Evolutionary conservation across 2,888 invertebrate species (phyloP).

Genomic region (Dyspetes luteomarginatus): DNA sequence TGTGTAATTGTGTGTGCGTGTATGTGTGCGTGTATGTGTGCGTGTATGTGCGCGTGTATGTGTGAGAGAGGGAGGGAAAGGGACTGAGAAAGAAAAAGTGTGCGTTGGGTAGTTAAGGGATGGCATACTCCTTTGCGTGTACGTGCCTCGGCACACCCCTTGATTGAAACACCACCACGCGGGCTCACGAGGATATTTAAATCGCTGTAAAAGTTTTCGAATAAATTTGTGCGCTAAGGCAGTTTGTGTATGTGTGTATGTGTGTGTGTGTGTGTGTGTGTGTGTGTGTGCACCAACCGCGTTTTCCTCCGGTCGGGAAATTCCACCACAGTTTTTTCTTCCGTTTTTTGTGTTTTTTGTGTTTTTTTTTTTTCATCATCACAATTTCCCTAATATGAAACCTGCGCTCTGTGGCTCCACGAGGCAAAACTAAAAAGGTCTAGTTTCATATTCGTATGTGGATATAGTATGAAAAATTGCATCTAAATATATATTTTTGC

Average conservation of each 20-base stretch:
- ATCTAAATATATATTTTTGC: too few species aligned
- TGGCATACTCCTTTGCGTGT: constrained; percentile 60
- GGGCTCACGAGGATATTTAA: constrained; percentile 74
- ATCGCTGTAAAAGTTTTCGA: constrained; percentile 77
- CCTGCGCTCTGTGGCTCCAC: constrained; percentile 53
- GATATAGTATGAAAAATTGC: too few species aligned
- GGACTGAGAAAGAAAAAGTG: constrained; percentile 29
- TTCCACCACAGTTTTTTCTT: constrained; percentile 57
- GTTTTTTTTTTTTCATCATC: constrained; percentile 46
- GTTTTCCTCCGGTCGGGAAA: constrained; percentile 48
- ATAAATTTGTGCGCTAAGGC: constrained; percentile 77
- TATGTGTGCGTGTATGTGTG: too few species aligned
- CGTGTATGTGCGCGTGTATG: too few species aligned
- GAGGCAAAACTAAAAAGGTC: constrained; percentile 19
- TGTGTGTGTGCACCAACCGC: constrained; percentile 22
- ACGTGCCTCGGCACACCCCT: constrained; percentile 68
- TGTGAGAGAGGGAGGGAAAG: neutral
- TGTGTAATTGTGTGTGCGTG: too few species aligned
- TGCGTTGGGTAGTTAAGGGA: constrained; percentile 44
- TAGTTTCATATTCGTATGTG: neutral
- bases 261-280: neutral
- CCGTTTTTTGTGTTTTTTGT: constrained; percentile 58
- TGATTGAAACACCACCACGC: constrained; percentile 76
- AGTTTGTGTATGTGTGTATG: constrained; percentile 60
- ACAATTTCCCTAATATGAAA: constrained; percentile 76